These are phyloP conservation scores for Temnothorax rugatulus DNA, from an alignment of 2,888 invertebrate genomes.

Conservation along the genomic window DNA sequence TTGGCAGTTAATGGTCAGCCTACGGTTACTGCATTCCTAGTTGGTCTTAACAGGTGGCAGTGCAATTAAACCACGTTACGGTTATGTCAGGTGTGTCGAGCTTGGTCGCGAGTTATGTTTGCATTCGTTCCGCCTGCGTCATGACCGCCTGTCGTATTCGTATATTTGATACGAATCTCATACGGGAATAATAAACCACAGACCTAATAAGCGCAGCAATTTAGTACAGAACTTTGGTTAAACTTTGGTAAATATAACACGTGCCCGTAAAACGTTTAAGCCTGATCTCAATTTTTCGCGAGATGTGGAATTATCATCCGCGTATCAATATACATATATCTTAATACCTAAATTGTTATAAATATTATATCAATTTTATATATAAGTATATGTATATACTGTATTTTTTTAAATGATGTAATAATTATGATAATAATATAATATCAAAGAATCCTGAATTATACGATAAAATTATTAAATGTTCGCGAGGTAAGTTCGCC, in stretches of 20 bases:
- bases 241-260: not conserved
- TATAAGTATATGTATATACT: not conserved
- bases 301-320: not conserved
- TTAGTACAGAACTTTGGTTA: conserved; percentile 15
- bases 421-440: not conserved
- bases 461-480: not conserved
- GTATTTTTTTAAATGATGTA: not conserved
- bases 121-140: conserved; percentile 58
- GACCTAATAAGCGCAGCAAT: conserved; percentile 14
- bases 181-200: conserved; percentile 22
- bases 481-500: conserved; percentile 9
- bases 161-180: conserved; percentile 32
- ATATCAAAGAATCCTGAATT: not conserved
- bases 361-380: not conserved
- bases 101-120: conserved; percentile 54
- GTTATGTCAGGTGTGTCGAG: conserved; percentile 78
- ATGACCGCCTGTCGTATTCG: conserved; percentile 46
- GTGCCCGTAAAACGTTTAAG: not conserved
- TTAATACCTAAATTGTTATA: not conserved
- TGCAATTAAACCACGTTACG: conserved; percentile 84
- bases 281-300: not conserved
- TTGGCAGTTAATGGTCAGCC: conserved; percentile 78
- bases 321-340: not conserved
- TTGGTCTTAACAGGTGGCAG: conserved; percentile 81
- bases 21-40: conserved; percentile 72